Percentiles rank a stretch among this genome's conserved stretches.
These are phyloP conservation scores for Phocoena sinus DNA, from an alignment of 2,113 vertebrate species.

Conservation along the genomic window DNA sequence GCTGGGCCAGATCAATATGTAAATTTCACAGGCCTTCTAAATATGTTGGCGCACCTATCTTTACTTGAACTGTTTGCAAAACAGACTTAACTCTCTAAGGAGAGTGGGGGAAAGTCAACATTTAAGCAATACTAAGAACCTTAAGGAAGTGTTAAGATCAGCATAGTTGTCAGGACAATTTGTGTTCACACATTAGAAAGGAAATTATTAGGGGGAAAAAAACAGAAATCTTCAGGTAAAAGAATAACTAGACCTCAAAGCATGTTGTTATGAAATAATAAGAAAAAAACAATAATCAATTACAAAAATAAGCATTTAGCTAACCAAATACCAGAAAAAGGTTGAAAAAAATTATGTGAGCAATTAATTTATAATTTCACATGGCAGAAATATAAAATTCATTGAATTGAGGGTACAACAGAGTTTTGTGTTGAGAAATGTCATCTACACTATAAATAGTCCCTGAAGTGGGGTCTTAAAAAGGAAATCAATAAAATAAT, in stretches of 20 bases:
- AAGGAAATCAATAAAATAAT: not conserved
- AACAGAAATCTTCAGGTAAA: not conserved
- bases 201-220: not conserved
- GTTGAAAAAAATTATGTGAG: not conserved
- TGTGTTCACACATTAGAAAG: not conserved
- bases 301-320: not conserved
- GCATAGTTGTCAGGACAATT: not conserved
- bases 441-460: not conserved
- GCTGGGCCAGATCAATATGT: not conserved
- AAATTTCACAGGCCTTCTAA: not conserved
- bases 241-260: not conserved
- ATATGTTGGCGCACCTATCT: not conserved
- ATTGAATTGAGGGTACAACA: not conserved
- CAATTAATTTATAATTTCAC: not conserved
- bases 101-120: not conserved
- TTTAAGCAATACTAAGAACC: not conserved
- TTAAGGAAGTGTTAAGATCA: not conserved
- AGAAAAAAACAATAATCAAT: not conserved
- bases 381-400: not conserved
- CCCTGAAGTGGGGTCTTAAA: not conserved
- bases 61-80: not conserved
- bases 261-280: not conserved
- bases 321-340: not conserved
- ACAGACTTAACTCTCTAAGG: not conserved
- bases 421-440: not conserved